phyloP scores from a whole-genome alignment of 2,888 invertebrate genomes.

The Junonia oenone region DNA sequence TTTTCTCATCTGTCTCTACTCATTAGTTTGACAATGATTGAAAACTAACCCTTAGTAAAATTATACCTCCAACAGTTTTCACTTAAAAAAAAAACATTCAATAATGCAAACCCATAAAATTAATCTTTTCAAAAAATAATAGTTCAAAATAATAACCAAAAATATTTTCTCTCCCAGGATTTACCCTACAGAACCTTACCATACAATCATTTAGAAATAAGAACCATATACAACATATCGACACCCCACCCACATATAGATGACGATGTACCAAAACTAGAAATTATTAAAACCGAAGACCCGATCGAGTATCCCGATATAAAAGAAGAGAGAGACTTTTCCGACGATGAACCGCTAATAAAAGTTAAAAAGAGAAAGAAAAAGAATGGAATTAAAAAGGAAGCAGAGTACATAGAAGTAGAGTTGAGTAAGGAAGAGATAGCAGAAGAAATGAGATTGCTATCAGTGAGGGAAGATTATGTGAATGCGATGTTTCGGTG shows the following conservation, averaged over 20 bases:
- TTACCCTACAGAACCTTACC: too few relatives aligned
- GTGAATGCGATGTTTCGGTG: constrained; percentile 61
- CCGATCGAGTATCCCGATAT: constrained; percentile 8
- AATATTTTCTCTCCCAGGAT: background rate
- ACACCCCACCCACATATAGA: background rate
- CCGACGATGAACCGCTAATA: constrained; percentile 30
- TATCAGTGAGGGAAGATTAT: constrained; percentile 48
- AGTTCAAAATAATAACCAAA: too few relatives aligned
- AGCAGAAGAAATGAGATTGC: constrained; percentile 43
- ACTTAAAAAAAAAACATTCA: too few relatives aligned
- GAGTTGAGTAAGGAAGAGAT: constrained; percentile 46
- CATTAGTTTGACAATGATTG: too few relatives aligned
- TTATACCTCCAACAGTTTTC: too few relatives aligned
- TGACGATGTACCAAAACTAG: constrained; percentile 7
- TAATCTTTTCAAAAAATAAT: too few relatives aligned
- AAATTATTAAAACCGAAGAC: constrained; percentile 15
- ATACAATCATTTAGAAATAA: background rate
- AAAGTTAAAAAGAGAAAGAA: constrained; percentile 33
- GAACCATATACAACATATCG: constrained; percentile 2
- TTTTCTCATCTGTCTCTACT: too few relatives aligned
- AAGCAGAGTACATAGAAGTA: constrained; percentile 42
- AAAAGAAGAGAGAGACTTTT: constrained; percentile 7
- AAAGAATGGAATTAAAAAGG: constrained; percentile 28
- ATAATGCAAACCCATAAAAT: too few relatives aligned
- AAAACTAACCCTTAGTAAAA: too few relatives aligned